Conservation (phyloP, 2,113 vertebrate genomes). For the Nycticryphes semicollaris region DNA sequence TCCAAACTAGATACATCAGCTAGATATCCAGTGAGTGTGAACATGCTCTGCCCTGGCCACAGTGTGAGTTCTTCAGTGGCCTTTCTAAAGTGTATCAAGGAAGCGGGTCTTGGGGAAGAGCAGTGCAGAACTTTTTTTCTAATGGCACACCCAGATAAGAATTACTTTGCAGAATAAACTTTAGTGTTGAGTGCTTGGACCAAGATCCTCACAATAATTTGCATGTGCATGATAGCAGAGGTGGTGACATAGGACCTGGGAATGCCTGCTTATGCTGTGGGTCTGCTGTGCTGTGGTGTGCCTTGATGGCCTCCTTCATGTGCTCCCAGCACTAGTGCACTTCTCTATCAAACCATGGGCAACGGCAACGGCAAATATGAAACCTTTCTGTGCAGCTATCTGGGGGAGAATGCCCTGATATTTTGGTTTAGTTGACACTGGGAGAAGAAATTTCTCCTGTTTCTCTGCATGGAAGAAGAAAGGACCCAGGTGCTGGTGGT, state of each 20-base stretch:
- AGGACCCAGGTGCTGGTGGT: not conserved
- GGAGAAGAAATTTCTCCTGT: not conserved
- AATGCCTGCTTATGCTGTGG: accelerated
- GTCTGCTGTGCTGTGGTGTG: not conserved
- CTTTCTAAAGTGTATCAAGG: not conserved
- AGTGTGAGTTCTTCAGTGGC: not conserved
- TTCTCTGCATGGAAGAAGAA: not conserved
- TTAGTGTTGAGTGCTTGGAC: not conserved
- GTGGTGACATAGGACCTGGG: not conserved
- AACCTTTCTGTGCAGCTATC: not conserved
- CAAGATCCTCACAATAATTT: not conserved
- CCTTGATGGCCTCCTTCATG: accelerated
- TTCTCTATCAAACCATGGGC: not conserved
- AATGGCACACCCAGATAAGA: not conserved
- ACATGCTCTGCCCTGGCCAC: not conserved
- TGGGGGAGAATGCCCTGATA: not conserved
- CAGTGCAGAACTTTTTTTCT: not conserved
- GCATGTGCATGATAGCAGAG: accelerated
- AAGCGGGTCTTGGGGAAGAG: not conserved
- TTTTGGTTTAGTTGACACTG: not conserved
- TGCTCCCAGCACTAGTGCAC: not conserved
- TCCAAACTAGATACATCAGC: not conserved
- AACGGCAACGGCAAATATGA: not conserved
- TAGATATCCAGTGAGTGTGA: not conserved
- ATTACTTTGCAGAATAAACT: not conserved